Evolutionary conservation across 2,113 vertebrate species (phyloP), one percentile per base, ranked within the genome.

Genomic region (Cyanoderma ruficeps): DNA sequence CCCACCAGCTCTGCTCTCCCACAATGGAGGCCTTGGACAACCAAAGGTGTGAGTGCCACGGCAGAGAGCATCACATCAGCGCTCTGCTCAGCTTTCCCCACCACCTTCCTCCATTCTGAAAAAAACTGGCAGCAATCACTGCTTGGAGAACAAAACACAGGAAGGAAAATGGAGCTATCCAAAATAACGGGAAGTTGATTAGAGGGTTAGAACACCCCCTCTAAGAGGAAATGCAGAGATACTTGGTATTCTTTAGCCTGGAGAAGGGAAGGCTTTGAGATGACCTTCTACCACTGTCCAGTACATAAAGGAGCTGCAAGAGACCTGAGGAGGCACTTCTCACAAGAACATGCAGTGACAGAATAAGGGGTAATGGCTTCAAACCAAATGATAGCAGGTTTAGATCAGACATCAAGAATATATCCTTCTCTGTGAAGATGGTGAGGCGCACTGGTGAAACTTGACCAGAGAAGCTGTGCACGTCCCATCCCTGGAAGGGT

Each of bases 1-100:
- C 8, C 12, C 3, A 14, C 17, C 75, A 75, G 25, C 2, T 9
- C 56, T 70, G 47, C 21, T 80, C 4, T 65, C 44, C 61, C 24
- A 72, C 0, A 2, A 7, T 1, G 2, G 22, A 84, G 42, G 4
- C 21, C 31, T 25, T 49, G 23, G 44, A 15, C 35, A 56, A 7
- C 9, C 21, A 60, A 55, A 75, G 5, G 28, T 63, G 60, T 1
- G 5, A 71, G 30, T 4, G 30, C 39, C 10, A 2, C 35, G 52
- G 49, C 23, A 79, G 49, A 52, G 21, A 41, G 61, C 44, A 42
- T 9, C 0, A 0, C 6, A 33, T 30, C 9, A 0, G 3, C 8
- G 60, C 53, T 49, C 61, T 60, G 44, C 28, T 35, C 33, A 69
- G 47, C 50, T 15, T 28, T 65, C 39, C 46, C 16, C 24, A 42